A percentile compares a stretch with the other conserved stretches of the same genome.
These are phyloP conservation scores for Heteromormyrus szaboi DNA, from an alignment of 2,797 vertebrate genomes.

Conservation along the genomic window DNA sequence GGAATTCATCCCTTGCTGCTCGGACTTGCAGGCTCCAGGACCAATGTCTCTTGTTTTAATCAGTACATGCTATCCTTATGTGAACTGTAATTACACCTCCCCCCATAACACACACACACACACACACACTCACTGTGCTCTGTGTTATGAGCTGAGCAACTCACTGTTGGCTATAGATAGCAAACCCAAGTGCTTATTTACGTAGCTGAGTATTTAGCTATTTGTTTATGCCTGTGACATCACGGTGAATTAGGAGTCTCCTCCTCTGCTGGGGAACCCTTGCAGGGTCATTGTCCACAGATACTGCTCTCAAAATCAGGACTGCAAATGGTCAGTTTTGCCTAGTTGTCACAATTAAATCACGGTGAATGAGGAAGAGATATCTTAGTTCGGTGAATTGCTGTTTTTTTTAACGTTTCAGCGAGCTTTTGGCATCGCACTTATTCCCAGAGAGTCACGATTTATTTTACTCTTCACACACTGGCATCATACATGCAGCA, in stretches of 20 bases:
- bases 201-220: background rate
- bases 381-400: background rate
- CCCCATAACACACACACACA: background rate
- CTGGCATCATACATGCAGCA: background rate
- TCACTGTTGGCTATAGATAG: background rate
- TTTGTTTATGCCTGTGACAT: background rate
- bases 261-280: background rate
- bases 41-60: background rate
- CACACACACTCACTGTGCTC: background rate
- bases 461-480: background rate
- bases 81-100: background rate
- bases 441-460: background rate
- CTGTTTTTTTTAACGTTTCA: background rate
- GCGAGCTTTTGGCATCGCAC: background rate
- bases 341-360: background rate
- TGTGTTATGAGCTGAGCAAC: background rate
- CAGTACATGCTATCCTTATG: background rate
- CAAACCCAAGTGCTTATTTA: background rate
- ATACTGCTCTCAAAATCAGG: background rate
- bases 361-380: background rate
- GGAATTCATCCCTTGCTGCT: background rate
- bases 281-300: background rate
- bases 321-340: background rate
- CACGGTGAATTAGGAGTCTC: background rate
- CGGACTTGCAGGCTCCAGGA: background rate